These are phyloP conservation scores for Lucilia sericata DNA, from an alignment of 1,140 invertebrate species.

Conservation along the genomic window DNA sequence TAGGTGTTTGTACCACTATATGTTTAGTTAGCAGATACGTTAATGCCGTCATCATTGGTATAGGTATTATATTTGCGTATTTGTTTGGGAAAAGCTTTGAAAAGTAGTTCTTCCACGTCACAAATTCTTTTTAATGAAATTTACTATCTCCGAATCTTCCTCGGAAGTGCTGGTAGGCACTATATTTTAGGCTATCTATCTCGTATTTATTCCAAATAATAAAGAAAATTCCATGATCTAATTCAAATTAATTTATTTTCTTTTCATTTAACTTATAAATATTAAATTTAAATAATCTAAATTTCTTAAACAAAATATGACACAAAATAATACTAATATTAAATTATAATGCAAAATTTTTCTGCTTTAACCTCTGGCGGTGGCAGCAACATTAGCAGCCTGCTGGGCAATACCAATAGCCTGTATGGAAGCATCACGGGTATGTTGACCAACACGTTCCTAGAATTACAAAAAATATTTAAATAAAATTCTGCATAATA, in stretches of 20 bases:
- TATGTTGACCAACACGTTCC: constrained; percentile 63
- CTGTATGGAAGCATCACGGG: constrained; percentile 61
- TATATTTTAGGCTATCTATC: too few relatives aligned
- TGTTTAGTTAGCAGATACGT: too few relatives aligned
- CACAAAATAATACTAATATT: constrained; percentile 9
- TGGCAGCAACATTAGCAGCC: constrained; percentile 61
- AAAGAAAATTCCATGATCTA: background rate
- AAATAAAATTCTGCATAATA: background rate
- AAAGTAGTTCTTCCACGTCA: too few relatives aligned
- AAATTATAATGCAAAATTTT: background rate
- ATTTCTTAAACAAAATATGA: background rate
- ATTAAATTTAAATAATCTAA: background rate
- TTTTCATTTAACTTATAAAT: background rate
- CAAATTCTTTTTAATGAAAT: too few relatives aligned
- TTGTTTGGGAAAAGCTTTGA: too few relatives aligned
- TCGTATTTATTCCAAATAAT: too few relatives aligned
- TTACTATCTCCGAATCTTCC: too few relatives aligned
- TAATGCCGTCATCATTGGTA: too few relatives aligned
- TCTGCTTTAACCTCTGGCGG: constrained; percentile 33
- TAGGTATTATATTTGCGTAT: too few relatives aligned
- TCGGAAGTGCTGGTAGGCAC: too few relatives aligned
- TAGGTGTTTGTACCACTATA: too few relatives aligned
- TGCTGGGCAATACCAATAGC: constrained; percentile 60
- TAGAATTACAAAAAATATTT: constrained; percentile 36
- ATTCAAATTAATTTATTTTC: background rate